Conservation (phyloP, 2,888 invertebrate species). For the Gasteruption jaculator region DNA sequence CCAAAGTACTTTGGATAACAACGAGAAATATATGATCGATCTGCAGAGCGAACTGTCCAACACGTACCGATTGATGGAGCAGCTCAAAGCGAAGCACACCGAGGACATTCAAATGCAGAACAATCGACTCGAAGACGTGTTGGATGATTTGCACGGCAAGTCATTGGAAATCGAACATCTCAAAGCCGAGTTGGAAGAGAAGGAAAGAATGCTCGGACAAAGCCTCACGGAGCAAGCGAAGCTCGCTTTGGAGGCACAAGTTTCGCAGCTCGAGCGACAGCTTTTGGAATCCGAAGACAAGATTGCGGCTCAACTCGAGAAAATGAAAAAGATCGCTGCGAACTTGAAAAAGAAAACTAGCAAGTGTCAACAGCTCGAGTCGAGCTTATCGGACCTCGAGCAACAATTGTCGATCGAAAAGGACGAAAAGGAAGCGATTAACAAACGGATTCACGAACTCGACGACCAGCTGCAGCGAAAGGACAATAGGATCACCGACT, state of each 20-base stretch:
- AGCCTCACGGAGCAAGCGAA: conserved; percentile 40
- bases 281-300: conserved; percentile 56
- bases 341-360: conserved; percentile 70
- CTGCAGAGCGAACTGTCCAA: conserved; percentile 39
- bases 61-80: conserved; percentile 53
- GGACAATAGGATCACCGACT: conserved; percentile 33
- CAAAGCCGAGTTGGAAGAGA: conserved; percentile 46
- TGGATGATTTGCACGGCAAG: conserved; percentile 51
- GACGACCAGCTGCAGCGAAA: conserved; percentile 28
- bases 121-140: conserved; percentile 49
- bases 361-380: conserved; percentile 64
- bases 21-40: conserved; percentile 27
- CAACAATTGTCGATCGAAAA: conserved; percentile 36
- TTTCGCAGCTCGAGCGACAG: conserved; percentile 50
- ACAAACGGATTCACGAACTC: conserved; percentile 34
- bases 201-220: conserved; percentile 45
- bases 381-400: conserved; percentile 33
- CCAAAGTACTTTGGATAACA: conserved; percentile 29
- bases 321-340: conserved; percentile 73
- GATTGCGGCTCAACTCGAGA: conserved; percentile 68
- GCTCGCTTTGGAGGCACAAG: conserved; percentile 39
- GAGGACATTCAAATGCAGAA: conserved; percentile 51
- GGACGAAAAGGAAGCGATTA: conserved; percentile 38
- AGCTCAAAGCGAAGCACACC: conserved; percentile 44
- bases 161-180: conserved; percentile 46